Evolutionary conservation across 2,888 invertebrate species (phyloP), one percentile per base, ranked within the genome.

Genomic region (Epinotia ramella): DNA sequence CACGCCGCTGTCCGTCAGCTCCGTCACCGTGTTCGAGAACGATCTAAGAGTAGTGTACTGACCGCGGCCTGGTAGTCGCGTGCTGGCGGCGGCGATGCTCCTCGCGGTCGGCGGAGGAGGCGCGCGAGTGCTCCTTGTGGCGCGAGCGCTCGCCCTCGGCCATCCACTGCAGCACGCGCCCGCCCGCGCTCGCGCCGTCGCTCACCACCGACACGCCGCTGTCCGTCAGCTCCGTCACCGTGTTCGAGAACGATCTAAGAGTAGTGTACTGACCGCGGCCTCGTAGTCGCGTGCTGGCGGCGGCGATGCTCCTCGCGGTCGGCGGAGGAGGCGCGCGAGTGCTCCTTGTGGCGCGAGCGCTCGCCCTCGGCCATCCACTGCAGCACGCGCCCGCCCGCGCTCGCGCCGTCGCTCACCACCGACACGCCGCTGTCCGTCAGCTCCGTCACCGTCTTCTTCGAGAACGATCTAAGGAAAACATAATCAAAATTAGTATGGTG

Each of bases 341-440:
- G 75, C 72, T 60, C 80, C 24, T 78, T 78, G 73, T 75, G 94
- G 85, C 97, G 95, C 85, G 96, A 78, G 63, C 84, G 81, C 77
- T 76, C 79, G 76, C 89, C 90, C 82, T 92, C 92, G 13, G 92
- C 91, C 67, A 94, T 88, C 94, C 94, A 94, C 83, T 89, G 87
- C 84, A 94, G 86, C 76, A 94, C 85, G 77, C 92, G 88, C 24
- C 68, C 86, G 78, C 83, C 85, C 68, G 79, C 80, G 78, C 81
- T 83, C 72, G 81, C 79, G 11, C 95, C 94, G 65, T 96, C 96
- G 78, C 96, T 96, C 73, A 97, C 96, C 66, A 97, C 96, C 76
- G 97, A 97, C 84, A 97, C 97, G 65, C 97, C 97, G 87, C 97
- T 97, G 91, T 97, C 97, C 6, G 97, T 96, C 83, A 96, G 90